Base-by-base conservation (phyloP, 2,113 vertebrate genomes). In the Odocoileus virginianus region DNA sequence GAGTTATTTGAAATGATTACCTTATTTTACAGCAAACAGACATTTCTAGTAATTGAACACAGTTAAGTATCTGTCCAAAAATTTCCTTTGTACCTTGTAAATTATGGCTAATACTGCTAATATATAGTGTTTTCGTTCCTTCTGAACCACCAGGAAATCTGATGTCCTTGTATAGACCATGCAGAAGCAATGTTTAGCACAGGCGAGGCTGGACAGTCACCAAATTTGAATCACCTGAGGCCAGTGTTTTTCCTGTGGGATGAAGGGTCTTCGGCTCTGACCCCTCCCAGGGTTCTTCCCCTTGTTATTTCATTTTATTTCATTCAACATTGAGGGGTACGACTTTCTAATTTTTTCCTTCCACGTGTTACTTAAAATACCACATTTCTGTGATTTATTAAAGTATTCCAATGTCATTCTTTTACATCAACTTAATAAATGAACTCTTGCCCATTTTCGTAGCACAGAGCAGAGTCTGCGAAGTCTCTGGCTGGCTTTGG, bases 21-120 rank as follows among this genome's bases (percentile, higher is more conserved):
- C 47, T 86, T 89, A 45, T 67, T 96, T 96, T 94, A 96, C 50
- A 87, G 84, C 30, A 92, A 85, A 87, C 88, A 97, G 89, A 97
- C 54, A 4, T 67, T 96, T 92, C 84, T 67, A 36, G 58, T 95
- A 81, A 96, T 50, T 81, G 74, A 85, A 54, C 89, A 81, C 79
- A 89, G 55, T 94, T 64, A 95, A 94, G 67, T 85, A 85, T 87
- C 82, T 92, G 54, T 60, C 95, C 90, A 43, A 86, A 95, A 61
- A 17, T 79, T 60, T 97, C 60, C 89, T 96, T 94, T 76, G 71
- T 87, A 87, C 86, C 78, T 97, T 90, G 87, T 60, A 95, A 96
- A 87, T 95, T 87, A 85, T 5, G 61, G 74, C 23, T 76, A 52
- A 67, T 52, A 88, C 7, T 83, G 61, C 27, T 81, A 52, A 67